Evolutionary conservation across 2,797 vertebrate species (phyloP).

Genomic region (Gallinago solitaria): DNA sequence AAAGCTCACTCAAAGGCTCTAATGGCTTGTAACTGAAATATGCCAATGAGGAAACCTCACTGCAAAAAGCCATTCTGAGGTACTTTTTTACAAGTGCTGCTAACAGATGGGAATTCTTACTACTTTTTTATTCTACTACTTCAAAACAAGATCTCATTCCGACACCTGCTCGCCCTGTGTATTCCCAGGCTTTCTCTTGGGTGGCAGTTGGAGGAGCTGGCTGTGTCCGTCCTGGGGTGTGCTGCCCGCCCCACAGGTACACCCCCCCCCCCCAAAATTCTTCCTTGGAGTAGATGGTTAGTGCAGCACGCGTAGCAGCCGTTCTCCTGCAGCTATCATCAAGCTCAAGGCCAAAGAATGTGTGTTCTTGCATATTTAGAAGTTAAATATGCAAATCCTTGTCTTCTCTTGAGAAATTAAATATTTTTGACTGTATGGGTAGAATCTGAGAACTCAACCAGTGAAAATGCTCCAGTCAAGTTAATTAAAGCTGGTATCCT

Average conservation of each 20-base stretch:
- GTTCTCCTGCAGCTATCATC: background rate
- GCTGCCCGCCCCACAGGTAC: background rate
- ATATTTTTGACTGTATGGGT: background rate
- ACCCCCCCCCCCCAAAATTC: no score
- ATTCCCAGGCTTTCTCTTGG: background rate
- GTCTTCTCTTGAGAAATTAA: constrained; percentile 27
- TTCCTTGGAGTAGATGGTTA: background rate
- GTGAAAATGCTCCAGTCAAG: constrained; percentile 2
- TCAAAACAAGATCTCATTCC: background rate
- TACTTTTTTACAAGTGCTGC: background rate
- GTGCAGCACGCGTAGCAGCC: background rate
- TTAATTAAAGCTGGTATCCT: constrained; percentile 52
- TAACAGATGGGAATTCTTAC: background rate
- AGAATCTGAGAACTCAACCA: constrained; percentile 25
- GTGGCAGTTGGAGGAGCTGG: background rate
- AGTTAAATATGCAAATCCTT: constrained; percentile 27
- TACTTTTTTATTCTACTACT: background rate
- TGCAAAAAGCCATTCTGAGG: background rate
- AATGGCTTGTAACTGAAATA: background rate
- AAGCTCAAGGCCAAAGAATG: background rate
- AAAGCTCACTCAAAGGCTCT: background rate
- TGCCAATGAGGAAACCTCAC: background rate
- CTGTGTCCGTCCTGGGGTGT: background rate
- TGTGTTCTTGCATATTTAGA: background rate
- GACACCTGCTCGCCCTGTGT: background rate